Evolutionary conservation across 2,888 invertebrate species (phyloP).

Genomic region (Branchellion lobata): DNA sequence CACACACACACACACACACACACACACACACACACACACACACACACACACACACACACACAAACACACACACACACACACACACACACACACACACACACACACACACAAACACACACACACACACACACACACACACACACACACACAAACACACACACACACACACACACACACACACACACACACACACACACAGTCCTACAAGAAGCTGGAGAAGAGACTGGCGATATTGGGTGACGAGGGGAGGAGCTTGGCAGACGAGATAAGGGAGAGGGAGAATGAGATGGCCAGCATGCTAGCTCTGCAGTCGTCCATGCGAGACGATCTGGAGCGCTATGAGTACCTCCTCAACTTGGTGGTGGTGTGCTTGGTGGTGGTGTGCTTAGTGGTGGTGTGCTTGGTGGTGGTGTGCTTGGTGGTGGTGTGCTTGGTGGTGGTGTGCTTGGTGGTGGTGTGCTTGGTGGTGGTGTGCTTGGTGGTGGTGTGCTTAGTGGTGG

Average conservation of each 20-base stretch:
- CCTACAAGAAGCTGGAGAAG: conserved; percentile 6
- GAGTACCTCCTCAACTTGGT: no score
- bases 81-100: conserved; percentile 14
- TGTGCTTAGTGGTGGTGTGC: no score
- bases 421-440: no score
- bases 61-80: conserved; percentile 20
- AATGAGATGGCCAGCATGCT: conserved; percentile 6
- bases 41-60: conserved; percentile 32
- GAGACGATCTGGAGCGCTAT: no score
- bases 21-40: conserved; percentile 30
- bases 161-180: conserved; percentile 17
- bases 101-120: background rate
- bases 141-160: conserved; percentile 13
- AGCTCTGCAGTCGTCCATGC: conserved; percentile 8
- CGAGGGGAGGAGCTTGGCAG: background rate
- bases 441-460: no score
- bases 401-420: no score
- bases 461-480: no score
- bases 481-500: no score
- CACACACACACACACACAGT: conserved; percentile 22
- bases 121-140: conserved; percentile 9
- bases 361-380: no score
- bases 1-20: conserved; percentile 21
- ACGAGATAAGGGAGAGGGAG: conserved; percentile 30
- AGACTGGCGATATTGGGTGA: background rate